Conservation (phyloP, 2,113 vertebrate species). For the Galeopterus variegatus region DNA sequence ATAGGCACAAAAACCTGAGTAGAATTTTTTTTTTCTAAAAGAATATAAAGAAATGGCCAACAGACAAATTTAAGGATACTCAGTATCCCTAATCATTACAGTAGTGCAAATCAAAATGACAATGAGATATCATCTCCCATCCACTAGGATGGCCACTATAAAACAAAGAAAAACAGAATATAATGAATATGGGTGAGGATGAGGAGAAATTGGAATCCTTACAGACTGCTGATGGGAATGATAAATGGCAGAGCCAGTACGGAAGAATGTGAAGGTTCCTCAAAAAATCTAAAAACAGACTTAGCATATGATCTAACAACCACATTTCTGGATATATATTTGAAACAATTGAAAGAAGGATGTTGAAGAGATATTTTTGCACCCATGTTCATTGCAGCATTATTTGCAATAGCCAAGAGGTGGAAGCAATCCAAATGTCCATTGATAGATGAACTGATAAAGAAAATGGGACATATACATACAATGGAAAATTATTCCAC, state of each 20-base stretch:
- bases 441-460: neutral
- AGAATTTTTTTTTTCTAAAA: neutral
- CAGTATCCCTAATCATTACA: neutral
- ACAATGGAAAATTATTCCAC: neutral
- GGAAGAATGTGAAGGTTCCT: neutral
- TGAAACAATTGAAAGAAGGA: neutral
- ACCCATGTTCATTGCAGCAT: neutral
- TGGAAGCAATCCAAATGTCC: neutral
- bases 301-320: neutral
- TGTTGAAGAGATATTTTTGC: neutral
- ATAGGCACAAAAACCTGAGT: neutral
- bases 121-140: neutral
- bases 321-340: neutral
- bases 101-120: constrained; percentile 35
- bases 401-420: neutral
- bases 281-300: neutral
- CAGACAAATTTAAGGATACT: neutral
- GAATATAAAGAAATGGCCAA: neutral
- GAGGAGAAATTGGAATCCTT: neutral
- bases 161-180: neutral
- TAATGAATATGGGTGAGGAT: neutral
- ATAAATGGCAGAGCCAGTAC: neutral
- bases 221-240: neutral
- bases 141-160: neutral
- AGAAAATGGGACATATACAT: neutral